These are phyloP conservation scores for Champsocephalus gunnari DNA, from an alignment of 2,797 vertebrate genomes.

Conservation along the genomic window DNA sequence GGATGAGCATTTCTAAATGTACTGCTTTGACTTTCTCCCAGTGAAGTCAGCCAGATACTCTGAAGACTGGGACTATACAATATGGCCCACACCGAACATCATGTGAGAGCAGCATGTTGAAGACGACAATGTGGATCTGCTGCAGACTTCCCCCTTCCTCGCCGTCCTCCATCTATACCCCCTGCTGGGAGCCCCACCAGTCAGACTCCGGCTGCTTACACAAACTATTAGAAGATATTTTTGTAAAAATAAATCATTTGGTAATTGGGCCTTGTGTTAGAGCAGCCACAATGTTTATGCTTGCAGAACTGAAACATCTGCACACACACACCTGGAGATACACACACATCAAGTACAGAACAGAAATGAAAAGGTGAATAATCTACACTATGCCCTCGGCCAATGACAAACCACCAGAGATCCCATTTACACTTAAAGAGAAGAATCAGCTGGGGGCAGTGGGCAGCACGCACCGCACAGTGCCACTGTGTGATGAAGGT, in stretches of 20 bases:
- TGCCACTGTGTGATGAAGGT: constrained; percentile 16
- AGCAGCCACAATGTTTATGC: constrained; percentile 54
- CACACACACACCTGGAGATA: constrained; percentile 11
- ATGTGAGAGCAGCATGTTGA: constrained; percentile 42
- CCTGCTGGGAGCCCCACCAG: constrained; percentile 58
- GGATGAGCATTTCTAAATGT: constrained; percentile 67
- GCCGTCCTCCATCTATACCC: constrained; percentile 22
- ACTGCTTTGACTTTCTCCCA: constrained; percentile 65
- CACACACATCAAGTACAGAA: constrained; percentile 27
- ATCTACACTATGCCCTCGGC: constrained; percentile 54
- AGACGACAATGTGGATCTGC: constrained; percentile 33
- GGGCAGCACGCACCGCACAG: constrained; percentile 28
- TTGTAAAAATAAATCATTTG: constrained; percentile 37
- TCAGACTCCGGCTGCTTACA: constrained; percentile 68
- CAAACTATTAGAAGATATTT: constrained; percentile 73
- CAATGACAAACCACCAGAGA: constrained; percentile 62
- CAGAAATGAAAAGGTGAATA: constrained; percentile 37
- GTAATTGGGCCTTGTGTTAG: constrained; percentile 54
- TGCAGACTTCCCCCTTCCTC: background rate
- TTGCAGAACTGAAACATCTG: constrained; percentile 20
- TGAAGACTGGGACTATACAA: constrained; percentile 59
- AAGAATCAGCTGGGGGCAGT: constrained; percentile 55
- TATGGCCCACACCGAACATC: constrained; percentile 50
- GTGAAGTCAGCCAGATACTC: constrained; percentile 55
- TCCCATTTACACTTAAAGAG: constrained; percentile 68